Evolutionary conservation across 2,113 vertebrate species (phyloP), one percentile per base, ranked within the genome.

Genomic region (Pomatorhinus ruficollis): DNA sequence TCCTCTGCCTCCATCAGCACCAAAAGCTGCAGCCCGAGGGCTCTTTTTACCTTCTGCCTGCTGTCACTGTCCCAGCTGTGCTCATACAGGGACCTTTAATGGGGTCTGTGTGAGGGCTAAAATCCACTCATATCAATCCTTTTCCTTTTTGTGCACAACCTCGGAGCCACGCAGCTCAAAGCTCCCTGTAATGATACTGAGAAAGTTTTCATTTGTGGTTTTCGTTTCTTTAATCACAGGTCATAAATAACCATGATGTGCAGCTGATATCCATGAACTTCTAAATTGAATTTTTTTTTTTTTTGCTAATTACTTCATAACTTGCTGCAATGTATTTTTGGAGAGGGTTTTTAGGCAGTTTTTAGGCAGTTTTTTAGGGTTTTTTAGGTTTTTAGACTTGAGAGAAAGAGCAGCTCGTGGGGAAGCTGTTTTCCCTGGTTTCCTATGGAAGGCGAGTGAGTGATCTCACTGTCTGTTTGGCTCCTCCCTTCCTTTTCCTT

Each of bases 401-500:
- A 68, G 40, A 79, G 23, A 75, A 54, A 22, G 24, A 74, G 63
- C 60, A 80, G 47, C 35, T 89, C 1, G 0, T 28, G 82, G 84
- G 44, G 44, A 49, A 78, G 57, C 39, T 0, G 8, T 53, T 90
- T 59, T 54, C 54, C 52, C 50, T 44, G 59, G 39, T 90, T 97
- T 97, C 90, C 83, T 95, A 83, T 87, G 76, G 83, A 86, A 89
- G 50, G 28, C 0, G 0, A 12, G 39, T 24, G 83, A 53, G 65
- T 94, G 83, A 93, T 90, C 80, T 92, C 64, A 44, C 44, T 93
- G 71, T 92, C 82, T 95, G 40, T 89, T 84, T 94, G 94, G 72
- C 94, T 95, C 89, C 93, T 96, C 94, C 93, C 89, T 97, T 96
- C 94, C 95, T 92, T 77, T 95, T 95, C 83, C 90, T 90, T 92